A percentile compares a stretch with the other conserved stretches of the same genome.
phyloP scores from a whole-genome alignment of 1,140 invertebrate species.

The Ceratitis capitata region DNA sequence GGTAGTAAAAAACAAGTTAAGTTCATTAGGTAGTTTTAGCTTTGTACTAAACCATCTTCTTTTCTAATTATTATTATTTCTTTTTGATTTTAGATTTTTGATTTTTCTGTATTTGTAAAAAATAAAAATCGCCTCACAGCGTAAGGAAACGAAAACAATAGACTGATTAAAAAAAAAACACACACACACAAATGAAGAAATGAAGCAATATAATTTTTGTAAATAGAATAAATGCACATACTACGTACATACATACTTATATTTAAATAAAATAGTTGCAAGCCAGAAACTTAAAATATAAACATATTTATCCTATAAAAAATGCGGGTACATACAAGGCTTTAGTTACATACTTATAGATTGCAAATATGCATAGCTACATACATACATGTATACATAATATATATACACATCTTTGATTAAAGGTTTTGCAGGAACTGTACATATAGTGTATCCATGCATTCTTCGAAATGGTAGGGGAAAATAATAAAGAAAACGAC shows the following conservation, averaged over 20 bases:
- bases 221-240: neutral
- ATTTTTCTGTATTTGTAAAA: neutral
- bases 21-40: neutral
- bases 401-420: neutral
- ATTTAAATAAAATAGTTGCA: neutral
- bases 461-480: no score
- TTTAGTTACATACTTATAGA: conserved; percentile 5
- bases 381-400: neutral
- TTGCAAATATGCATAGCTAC: neutral
- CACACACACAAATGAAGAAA: neutral
- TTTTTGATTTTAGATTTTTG: neutral
- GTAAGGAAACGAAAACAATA: conserved; percentile 35
- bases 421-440: neutral
- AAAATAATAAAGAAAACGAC: neutral
- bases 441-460: neutral
- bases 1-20: neutral
- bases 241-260: neutral
- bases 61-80: neutral
- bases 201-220: conserved; percentile 11
- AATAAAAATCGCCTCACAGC: neutral
- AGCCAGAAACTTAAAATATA: conserved; percentile 1
- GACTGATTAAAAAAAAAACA: conserved; percentile 14
- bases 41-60: neutral
- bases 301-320: neutral
- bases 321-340: neutral